Base-by-base conservation (phyloP, 2,888 invertebrate species). In the Phoenoteleia sp. region DNA sequence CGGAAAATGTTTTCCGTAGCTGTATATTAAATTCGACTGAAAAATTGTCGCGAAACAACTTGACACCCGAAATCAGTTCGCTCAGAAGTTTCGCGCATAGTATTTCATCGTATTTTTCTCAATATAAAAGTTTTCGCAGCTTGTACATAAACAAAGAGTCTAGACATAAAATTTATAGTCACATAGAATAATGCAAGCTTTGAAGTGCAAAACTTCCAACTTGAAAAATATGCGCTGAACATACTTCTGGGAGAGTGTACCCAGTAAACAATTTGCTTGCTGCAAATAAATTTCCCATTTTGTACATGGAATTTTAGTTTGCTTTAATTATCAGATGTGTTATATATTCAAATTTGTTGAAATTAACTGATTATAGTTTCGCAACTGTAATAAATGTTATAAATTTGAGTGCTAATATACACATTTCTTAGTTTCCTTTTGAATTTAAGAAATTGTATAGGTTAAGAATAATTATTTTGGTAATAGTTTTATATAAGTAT, bases 41-140 rank as follows among this genome's bases (percentile, higher is more conserved):
- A 36, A 33, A 49, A 19, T 64, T n/a, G 21, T 0, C 54, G 19
- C 19, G 21, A 36, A 39, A n/a, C 25, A 23, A 21, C 1, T 11
- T 13, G 25, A 47, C 17, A 17, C 49, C 29, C 11, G 23, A 39
- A 60, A 75, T 75, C 54, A 75, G 54, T 62, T 74, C 27, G 56
- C 2, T 6, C 1, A 6, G 39, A 75, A 64, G 23, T 75, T 66
- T 64, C 21, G 19, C 27, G 36, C 15, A 25, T 27, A 42, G 45
- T 64, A 54, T 75, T 75, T 75, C 75, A 75, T 75, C 75, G 33
- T 67, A 67, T 77, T 77, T 77, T 77, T 69, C 77, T 77, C 69
- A 77, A 77, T 77, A 54, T 71, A 60, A 69, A 77, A 69, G 49
- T 79, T 79, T 52, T 71, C 54, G 27, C 60, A 71, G 62, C 29